Base-by-base conservation (phyloP, 2,797 vertebrate species). In the Dallia pectoralis region DNA sequence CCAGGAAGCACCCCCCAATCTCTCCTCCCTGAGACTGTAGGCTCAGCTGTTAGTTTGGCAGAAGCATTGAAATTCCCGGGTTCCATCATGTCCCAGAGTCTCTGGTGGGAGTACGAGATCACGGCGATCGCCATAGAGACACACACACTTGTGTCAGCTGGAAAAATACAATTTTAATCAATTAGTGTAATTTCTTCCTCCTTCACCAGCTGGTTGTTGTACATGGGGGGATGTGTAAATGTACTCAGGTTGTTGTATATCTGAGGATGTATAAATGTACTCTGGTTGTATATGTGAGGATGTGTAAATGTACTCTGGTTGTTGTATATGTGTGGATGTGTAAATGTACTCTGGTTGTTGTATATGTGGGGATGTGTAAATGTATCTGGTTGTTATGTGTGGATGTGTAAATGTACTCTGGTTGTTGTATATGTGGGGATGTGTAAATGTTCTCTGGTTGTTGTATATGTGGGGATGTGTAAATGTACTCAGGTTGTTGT, bases 341-440 rank as follows among this genome's bases (percentile, higher is more conserved):
- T 19, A 70, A 66, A 74, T 51, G 19, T 0, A 14, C 36, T 40
- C 36, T 40, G 36, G 9, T 40, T 40, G n/a, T n/a, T n/a, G n/a
- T n/a, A n/a, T 33, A 64, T 61, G 63, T 47, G 49, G 32, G 62
- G 63, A 30, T 48, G 62, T 70, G 36, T 19, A 70, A 66, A 74
- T 51, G 19, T 0, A n/a, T n/a, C n/a, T n/a, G n/a, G n/a, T n/a
- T n/a, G n/a, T n/a, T 33, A 64, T 61, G 63, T 47, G 49, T 30
- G 62, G 63, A 30, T 48, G 62, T 70, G 36, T 19, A 70, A 66
- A 74, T 51, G 19, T 0, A 14, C 36, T 40, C 36, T 40, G 36
- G 9, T 40, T 40, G n/a, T n/a, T n/a, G n/a, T n/a, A n/a, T 33
- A 64, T 61, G 63, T 47, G 49, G 32, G 62, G 63, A 30, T 48